Conservation (phyloP, 2,888 invertebrate genomes). For the Tetropium fuscum region DNA sequence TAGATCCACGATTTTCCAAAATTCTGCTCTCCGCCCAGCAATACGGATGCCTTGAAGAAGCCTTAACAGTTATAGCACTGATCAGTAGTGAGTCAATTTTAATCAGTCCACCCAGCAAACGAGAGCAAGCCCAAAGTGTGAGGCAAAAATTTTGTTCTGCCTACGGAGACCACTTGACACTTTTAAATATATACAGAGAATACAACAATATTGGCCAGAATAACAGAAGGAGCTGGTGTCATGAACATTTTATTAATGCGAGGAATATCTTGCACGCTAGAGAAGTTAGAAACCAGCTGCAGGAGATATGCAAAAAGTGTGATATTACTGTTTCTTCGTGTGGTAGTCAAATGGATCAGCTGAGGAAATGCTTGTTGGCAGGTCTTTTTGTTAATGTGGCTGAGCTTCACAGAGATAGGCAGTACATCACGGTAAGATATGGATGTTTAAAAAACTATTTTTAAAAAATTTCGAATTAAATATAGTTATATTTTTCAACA, state of each 20-base stretch:
- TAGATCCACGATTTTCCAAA: slow-evolving; percentile 79
- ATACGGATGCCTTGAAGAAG: slow-evolving; percentile 83
- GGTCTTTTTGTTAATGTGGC: slow-evolving; percentile 92
- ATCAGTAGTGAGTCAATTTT: slow-evolving; percentile 92
- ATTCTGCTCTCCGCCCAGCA: slow-evolving; percentile 75
- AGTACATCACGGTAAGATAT: slow-evolving; percentile 74
- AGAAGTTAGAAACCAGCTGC: slow-evolving; percentile 84
- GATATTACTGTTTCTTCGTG: slow-evolving; percentile 75
- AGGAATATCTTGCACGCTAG: slow-evolving; percentile 85
- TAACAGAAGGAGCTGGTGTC: slow-evolving; percentile 82
- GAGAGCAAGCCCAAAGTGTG: slow-evolving; percentile 80
- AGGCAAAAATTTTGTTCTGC: slow-evolving; percentile 85
- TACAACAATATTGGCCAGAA: slow-evolving; percentile 74
- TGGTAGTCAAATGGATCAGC: slow-evolving; percentile 72
- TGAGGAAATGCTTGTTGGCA: slow-evolving; percentile 82
- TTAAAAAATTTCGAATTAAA: no score
- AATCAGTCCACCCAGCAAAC: slow-evolving; percentile 78
- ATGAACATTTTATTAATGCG: slow-evolving; percentile 87
- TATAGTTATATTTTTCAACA: no score
- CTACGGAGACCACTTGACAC: slow-evolving; percentile 92
- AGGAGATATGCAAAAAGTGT: slow-evolving; percentile 72
- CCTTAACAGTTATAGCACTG: slow-evolving; percentile 87
- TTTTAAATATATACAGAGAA: slow-evolving; percentile 88
- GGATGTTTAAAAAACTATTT: no score
- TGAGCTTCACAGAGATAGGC: slow-evolving; percentile 78